Conservation (phyloP, 2,113 vertebrate species). For the Nothobranchius furzeri region DNA sequence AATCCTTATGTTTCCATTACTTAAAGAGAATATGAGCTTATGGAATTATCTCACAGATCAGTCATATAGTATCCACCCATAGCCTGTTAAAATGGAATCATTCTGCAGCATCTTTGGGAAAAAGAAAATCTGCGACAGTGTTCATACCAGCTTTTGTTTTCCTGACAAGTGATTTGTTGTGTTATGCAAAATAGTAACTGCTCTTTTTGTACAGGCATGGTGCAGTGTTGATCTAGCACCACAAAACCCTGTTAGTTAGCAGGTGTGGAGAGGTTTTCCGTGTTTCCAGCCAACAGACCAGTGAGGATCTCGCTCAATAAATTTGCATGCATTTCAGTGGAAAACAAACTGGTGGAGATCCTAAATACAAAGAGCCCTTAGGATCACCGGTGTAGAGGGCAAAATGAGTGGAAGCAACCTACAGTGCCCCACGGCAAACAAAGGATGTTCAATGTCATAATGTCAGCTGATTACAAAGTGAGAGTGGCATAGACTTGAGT, state of each 20-base stretch:
- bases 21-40: not conserved
- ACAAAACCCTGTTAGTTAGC: conserved; percentile 1
- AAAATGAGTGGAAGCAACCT: no score
- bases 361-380: not conserved
- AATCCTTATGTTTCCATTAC: not conserved
- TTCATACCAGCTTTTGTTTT: not conserved
- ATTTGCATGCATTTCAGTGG: not conserved
- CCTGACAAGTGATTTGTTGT: not conserved
- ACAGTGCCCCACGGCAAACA: no score
- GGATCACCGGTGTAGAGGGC: no score
- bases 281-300: not conserved
- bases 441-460: no score
- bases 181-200: not conserved
- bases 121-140: no score
- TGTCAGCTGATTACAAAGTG: no score
- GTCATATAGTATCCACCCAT: not conserved
- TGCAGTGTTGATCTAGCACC: not conserved
- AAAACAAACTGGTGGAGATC: not conserved
- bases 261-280: not conserved
- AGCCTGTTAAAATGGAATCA: not conserved
- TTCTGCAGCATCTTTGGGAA: not conserved
- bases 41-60: not conserved
- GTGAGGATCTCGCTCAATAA: conserved; percentile 1
- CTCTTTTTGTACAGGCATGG: not conserved
- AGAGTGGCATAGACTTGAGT: no score